Percentiles rank a stretch among this genome's conserved stretches.
Evolutionary conservation across 2,113 vertebrate species (phyloP).

Genomic region (Ochotona princeps): DNA sequence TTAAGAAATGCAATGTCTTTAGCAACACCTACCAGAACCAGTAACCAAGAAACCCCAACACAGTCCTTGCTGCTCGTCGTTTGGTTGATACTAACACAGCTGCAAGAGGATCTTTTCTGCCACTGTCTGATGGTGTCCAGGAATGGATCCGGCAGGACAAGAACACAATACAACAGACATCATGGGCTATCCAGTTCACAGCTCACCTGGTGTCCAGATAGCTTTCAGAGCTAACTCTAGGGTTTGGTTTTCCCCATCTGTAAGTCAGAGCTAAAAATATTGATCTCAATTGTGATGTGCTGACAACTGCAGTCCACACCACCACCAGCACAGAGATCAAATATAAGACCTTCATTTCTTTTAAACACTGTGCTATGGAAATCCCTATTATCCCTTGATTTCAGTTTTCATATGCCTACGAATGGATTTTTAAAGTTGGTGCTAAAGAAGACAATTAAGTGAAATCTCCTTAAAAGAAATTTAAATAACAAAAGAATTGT

Average conservation of each 20-base stretch:
- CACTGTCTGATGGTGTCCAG: not conserved
- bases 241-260: not conserved
- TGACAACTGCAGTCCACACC: not conserved
- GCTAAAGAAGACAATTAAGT: constrained; percentile 1
- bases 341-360: not conserved
- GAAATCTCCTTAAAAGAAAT: not conserved
- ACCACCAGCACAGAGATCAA: not conserved
- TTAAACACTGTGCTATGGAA: not conserved
- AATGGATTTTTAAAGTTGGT: constrained; percentile 10
- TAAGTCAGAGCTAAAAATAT: not conserved
- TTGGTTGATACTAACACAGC: not conserved
- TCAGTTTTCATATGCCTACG: not conserved
- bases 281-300: not conserved
- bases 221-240: not conserved
- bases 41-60: not conserved
- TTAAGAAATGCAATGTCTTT: not conserved
- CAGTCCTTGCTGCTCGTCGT: not conserved
- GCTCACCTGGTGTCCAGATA: not conserved
- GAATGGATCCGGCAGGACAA: not conserved
- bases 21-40: not conserved
- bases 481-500: not conserved
- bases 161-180: not conserved
- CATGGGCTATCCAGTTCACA: not conserved
- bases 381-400: not conserved
- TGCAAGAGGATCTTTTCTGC: not conserved